A percentile compares a stretch with the other conserved stretches of the same genome.
These are phyloP conservation scores for Neria commutata DNA, from an alignment of 2,888 invertebrate genomes.

Conservation along the genomic window DNA sequence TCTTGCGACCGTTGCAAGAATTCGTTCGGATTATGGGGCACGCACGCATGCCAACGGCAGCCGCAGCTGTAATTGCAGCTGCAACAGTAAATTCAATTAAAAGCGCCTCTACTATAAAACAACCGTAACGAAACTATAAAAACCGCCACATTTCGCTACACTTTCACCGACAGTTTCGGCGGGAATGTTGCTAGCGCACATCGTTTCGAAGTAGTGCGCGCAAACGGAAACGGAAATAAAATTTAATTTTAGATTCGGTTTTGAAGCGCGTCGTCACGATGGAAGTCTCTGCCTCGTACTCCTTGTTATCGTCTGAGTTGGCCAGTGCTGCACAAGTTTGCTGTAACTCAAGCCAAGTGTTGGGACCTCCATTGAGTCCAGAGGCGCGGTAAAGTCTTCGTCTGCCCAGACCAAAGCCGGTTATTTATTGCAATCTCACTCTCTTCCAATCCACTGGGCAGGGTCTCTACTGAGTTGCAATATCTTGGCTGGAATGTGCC, in stretches of 20 bases:
- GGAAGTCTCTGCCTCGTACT: not conserved
- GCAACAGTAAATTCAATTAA: conserved; percentile 20
- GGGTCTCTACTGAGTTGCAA: conserved; percentile 51
- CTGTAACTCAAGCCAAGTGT: conserved; percentile 46
- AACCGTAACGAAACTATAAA: conserved; percentile 18
- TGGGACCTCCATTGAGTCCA: conserved; percentile 40
- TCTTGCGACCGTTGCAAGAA: not conserved
- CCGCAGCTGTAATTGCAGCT: not conserved
- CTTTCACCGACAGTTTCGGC: conserved; percentile 11
- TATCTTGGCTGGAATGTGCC: conserved; percentile 78
- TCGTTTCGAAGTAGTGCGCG: not conserved
- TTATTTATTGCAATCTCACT: too few species aligned
- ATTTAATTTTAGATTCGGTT: conserved; percentile 3
- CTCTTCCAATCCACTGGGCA: conserved; percentile 15
- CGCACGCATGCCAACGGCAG: too few species aligned
- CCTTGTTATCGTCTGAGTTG: not conserved
- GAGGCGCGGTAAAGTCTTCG: conserved; percentile 39
- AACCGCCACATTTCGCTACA: not conserved
- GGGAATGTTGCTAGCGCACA: conserved; percentile 1
- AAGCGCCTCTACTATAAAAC: conserved; percentile 4
- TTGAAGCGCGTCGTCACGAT: conserved; percentile 11
- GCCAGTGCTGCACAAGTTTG: conserved; percentile 18
- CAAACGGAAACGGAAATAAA: not conserved
- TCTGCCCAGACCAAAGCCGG: not conserved
- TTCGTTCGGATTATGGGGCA: not conserved